Conservation (phyloP, 2,888 invertebrate genomes). For the Erannis defoliaria region DNA sequence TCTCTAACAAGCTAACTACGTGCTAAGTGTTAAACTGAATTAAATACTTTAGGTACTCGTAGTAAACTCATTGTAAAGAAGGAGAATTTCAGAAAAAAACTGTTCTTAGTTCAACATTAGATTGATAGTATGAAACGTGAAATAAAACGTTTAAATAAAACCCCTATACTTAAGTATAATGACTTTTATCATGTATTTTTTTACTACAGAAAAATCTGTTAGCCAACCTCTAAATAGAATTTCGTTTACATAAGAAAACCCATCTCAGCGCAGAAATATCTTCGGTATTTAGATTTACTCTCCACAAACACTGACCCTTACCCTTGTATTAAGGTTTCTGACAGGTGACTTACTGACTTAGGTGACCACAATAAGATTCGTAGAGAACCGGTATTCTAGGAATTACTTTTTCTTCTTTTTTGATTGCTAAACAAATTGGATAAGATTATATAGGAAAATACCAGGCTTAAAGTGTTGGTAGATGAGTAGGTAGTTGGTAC, state of each 20-base stretch:
- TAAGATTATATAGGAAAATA: not conserved
- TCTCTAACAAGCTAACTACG: conserved; percentile 26
- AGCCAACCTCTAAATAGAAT: conserved; percentile 23
- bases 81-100: not conserved
- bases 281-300: conserved; percentile 48
- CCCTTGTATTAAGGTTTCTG: conserved; percentile 48
- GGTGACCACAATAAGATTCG: conserved; percentile 45
- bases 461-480: not conserved
- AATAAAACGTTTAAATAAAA: not conserved
- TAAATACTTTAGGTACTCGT: too few relatives aligned
- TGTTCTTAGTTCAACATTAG: not conserved
- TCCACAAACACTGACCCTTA: conserved; percentile 39
- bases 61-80: not conserved
- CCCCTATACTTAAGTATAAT: too few relatives aligned
- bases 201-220: conserved; percentile 32
- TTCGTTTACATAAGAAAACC: conserved; percentile 28
- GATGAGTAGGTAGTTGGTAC: too few relatives aligned
- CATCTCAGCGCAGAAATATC: conserved; percentile 36
- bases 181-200: too few relatives aligned
- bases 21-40: conserved; percentile 28
- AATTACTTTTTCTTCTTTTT: conserved; percentile 38
- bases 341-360: conserved; percentile 37
- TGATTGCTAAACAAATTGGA: conserved; percentile 17
- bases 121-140: not conserved
- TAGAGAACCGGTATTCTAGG: conserved; percentile 44